Conservation (phyloP, 2,797 vertebrate genomes). For the Gobio occitaniae region DNA sequence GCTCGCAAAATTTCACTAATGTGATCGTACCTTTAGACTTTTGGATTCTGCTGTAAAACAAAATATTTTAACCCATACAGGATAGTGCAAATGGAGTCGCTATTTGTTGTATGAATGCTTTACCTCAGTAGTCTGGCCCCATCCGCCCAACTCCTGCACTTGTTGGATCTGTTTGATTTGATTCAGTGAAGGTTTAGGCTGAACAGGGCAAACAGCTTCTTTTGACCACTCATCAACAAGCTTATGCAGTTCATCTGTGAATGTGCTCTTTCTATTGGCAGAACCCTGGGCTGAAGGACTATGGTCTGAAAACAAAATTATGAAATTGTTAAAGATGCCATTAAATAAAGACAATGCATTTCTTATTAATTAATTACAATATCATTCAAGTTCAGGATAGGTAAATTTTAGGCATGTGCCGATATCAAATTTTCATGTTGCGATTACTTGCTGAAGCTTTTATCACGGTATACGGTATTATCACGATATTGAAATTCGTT, state of each 20-base stretch:
- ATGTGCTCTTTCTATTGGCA: constrained; percentile 86
- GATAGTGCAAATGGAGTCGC: not conserved
- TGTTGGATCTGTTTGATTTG: constrained; percentile 93
- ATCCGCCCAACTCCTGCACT: constrained; percentile 84
- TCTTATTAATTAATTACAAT: not conserved
- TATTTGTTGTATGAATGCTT: constrained; percentile 30
- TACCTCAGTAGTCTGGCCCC: constrained; percentile 86
- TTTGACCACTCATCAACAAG: constrained; percentile 93
- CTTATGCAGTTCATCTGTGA: constrained; percentile 93
- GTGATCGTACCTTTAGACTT: not conserved
- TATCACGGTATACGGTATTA: too few relatives aligned
- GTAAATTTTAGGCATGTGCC: not conserved
- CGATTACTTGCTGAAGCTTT: too few relatives aligned
- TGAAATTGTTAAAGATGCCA: not conserved
- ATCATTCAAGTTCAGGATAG: not conserved
- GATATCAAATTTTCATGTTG: too few relatives aligned
- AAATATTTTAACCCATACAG: constrained; percentile 12
- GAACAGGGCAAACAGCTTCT: constrained; percentile 80
- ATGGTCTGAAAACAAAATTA: constrained; percentile 64
- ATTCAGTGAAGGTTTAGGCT: constrained; percentile 88
- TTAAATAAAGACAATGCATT: not conserved
- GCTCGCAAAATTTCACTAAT: not conserved
- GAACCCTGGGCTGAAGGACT: constrained; percentile 70
- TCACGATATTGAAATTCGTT: too few relatives aligned
- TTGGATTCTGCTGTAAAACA: not conserved